Base-by-base conservation (phyloP, 1,140 invertebrate genomes). In the Musca domestica region DNA sequence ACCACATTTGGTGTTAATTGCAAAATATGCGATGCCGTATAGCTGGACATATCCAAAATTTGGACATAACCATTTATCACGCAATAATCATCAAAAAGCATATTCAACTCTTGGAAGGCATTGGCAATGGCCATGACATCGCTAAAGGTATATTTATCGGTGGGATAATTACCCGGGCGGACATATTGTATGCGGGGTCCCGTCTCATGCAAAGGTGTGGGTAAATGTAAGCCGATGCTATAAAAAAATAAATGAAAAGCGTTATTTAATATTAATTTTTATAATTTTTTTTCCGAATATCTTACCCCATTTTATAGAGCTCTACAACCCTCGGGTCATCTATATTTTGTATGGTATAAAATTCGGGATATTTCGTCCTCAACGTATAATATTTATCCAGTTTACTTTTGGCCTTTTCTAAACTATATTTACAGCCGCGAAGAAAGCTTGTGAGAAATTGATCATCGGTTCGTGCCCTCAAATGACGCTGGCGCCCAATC, bases 351-450 rank as follows among this genome's bases (percentile, higher is more conserved):
- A 19, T 48, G 1, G 20, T 27, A 30, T 67, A 70, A 17, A 64
- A 23, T 19, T 70, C 64, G 15, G 65, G 65, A 46, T 47, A 64
- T 46, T 67, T 66, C 1, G 48, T 63, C 25, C 41, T 54, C 9
- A 70, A 34, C 1, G 64, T 70, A 58, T 70, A 70, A 49, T 54
- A 76, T 84, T 49, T 83, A 69, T 88, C 87, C 3, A 89, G 67
- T 74, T 88, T 88, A 71, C 84, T 76, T 76, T 89, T 89, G 14
- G 84, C 84, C 71, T 83, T 82, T 74, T 88, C 86, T 66, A 88
- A 75, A 71, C 87, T 89, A 74, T 86, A 88, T 78, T 90, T 90
- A 70, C 85, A 86, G 46, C 88, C 86, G 19, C 88, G 81, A 34
- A 90, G 76, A 76, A 88, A 87, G 61, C 80, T 82, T 23, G 86